Conservation (phyloP, 2,797 vertebrate species). For the Lepus townsendii region DNA sequence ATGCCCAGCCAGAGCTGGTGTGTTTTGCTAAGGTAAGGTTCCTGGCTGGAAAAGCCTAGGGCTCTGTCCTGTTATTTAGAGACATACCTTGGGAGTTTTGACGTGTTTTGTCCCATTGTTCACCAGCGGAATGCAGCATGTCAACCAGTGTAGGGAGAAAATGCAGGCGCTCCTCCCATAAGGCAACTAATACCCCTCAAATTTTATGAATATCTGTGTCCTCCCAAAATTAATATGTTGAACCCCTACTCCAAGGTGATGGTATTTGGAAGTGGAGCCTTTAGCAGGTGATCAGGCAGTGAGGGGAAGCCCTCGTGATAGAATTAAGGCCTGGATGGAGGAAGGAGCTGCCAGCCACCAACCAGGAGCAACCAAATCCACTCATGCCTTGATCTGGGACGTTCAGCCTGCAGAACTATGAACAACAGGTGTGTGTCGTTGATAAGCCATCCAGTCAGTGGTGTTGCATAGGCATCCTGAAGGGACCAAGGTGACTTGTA, state of each 20-base stretch:
- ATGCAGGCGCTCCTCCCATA: background rate
- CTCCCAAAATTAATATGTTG: background rate
- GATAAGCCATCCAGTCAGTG: background rate
- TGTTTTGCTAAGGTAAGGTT: background rate
- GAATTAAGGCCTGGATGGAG: too few species aligned
- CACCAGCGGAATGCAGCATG: accelerated
- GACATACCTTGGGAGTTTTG: accelerated
- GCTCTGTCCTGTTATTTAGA: accelerated
- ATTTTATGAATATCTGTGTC: background rate
- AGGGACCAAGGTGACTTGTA: background rate
- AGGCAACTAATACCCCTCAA: background rate
- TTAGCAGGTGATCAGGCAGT: background rate
- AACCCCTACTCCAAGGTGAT: background rate
- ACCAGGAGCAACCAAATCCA: background rate
- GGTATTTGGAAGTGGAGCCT: background rate
- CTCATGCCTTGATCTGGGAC: background rate
- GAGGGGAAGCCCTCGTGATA: background rate
- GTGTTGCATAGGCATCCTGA: background rate
- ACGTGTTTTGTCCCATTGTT: background rate
- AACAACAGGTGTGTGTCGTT: background rate
- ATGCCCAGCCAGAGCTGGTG: background rate
- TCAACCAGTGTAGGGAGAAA: background rate
- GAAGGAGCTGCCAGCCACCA: too few species aligned
- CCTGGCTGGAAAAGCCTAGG: background rate
- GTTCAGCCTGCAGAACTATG: background rate